Evolutionary conservation across 2,113 vertebrate species (phyloP).

Genomic region (Pteronura brasiliensis): DNA sequence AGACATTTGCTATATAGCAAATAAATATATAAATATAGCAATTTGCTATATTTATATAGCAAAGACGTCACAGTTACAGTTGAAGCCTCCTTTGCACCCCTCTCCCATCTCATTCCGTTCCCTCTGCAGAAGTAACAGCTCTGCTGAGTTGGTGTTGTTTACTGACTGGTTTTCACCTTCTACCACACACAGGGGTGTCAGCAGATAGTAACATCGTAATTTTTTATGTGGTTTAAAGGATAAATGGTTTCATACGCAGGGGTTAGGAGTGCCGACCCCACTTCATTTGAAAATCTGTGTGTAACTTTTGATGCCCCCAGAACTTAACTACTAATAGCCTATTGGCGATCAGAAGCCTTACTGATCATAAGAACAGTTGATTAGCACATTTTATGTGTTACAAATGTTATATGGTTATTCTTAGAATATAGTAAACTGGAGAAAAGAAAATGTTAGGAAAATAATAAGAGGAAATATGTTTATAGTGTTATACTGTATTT

Average conservation of each 20-base stretch:
- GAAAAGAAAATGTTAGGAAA: not conserved
- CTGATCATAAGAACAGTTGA: not conserved
- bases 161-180: not conserved
- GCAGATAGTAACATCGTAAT: not conserved
- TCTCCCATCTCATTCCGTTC: no score
- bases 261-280: not conserved
- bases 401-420: not conserved
- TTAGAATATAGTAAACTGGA: not conserved
- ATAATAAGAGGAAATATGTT: not conserved
- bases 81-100: not conserved
- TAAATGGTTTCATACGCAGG: not conserved
- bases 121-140: not conserved
- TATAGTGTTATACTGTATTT: not conserved
- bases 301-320: not conserved
- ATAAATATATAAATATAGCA: no score
- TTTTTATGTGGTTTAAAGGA: not conserved
- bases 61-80: not conserved
- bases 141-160: not conserved
- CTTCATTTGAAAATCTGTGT: not conserved
- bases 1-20: no score
- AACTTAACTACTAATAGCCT: not conserved
- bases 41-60: not conserved
- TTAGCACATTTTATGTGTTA: not conserved
- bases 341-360: not conserved
- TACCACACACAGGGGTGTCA: accelerated